Percentiles rank a stretch among this genome's conserved stretches.
Conservation (phyloP, 2,888 invertebrate species). For the Notocelia uddmanniana region DNA sequence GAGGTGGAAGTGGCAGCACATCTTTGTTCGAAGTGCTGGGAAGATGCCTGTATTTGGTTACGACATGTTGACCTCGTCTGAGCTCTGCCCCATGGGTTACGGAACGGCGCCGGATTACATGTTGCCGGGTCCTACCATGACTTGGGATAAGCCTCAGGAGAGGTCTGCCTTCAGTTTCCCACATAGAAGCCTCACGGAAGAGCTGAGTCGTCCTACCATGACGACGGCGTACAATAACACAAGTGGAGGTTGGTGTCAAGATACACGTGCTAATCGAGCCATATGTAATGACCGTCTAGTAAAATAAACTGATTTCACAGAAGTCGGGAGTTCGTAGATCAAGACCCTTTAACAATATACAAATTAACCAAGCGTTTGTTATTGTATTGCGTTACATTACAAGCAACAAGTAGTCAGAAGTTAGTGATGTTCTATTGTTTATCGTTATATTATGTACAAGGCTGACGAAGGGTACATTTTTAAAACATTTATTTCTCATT, state of each 20-base stretch:
- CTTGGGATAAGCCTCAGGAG: constrained; percentile 71
- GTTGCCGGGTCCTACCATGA: constrained; percentile 58
- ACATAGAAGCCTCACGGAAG: constrained; percentile 60
- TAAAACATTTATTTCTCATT: background rate
- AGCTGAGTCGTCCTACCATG: constrained; percentile 47
- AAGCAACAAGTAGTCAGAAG: no score
- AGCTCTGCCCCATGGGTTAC: constrained; percentile 70
- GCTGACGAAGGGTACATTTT: background rate
- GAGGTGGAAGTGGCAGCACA: constrained; percentile 60
- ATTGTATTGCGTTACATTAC: constrained; percentile 20
- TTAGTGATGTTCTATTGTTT: background rate
- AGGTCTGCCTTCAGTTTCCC: constrained; percentile 61
- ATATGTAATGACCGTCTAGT: background rate
- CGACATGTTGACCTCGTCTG: constrained; percentile 74
- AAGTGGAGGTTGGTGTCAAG: constrained; percentile 41
- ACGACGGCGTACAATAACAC: constrained; percentile 48
- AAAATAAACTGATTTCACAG: constrained; percentile 15
- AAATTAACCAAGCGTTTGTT: constrained; percentile 23
- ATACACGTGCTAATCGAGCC: background rate
- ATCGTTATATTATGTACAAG: constrained; percentile 6
- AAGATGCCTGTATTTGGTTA: constrained; percentile 80
- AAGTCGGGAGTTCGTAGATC: constrained; percentile 20
- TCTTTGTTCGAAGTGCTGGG: constrained; percentile 56
- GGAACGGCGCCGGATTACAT: constrained; percentile 64
- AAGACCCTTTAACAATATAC: constrained; percentile 9